A percentile compares a stretch with the other conserved stretches of the same genome.
phyloP scores from a whole-genome alignment of 2,888 invertebrate species.

The Nomada fabriciana region DNA sequence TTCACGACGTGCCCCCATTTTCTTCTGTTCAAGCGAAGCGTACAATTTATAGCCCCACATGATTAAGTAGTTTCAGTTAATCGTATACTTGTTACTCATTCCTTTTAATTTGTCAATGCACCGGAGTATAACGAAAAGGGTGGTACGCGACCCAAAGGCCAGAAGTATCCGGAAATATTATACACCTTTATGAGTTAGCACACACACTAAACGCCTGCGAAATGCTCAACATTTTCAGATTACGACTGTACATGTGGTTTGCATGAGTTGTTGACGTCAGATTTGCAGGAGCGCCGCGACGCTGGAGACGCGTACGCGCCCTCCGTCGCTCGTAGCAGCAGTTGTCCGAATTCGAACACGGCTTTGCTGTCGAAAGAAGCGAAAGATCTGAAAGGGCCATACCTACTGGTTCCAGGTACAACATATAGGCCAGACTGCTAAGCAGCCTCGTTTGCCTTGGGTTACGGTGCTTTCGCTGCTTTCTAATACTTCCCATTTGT shows the following conservation, averaged over 20 bases:
- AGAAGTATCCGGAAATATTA: neutral
- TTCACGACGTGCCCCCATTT: too few species aligned
- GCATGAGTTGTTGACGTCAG: conserved; percentile 84
- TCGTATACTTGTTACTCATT: neutral
- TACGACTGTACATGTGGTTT: conserved; percentile 84
- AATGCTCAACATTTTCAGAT: conserved; percentile 79
- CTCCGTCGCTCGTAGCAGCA: conserved; percentile 81
- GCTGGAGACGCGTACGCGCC: conserved; percentile 78
- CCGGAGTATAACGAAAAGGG: neutral
- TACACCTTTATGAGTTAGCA: neutral
- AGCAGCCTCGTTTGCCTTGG: conserved; percentile 40
- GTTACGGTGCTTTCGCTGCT: conserved; percentile 60
- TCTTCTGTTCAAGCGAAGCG: too few species aligned
- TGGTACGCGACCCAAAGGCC: neutral
- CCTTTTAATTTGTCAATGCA: neutral
- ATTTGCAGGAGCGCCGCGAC: conserved; percentile 83
- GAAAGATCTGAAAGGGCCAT: conserved; percentile 86
- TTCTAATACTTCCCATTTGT: conserved; percentile 30
- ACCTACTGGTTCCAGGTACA: conserved; percentile 87
- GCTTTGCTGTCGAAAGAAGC: conserved; percentile 83
- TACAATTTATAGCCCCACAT: too few species aligned
- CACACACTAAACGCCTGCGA: conserved; percentile 54
- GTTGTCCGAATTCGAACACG: conserved; percentile 83
- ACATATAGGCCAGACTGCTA: conserved; percentile 77
- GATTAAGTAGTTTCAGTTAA: too few species aligned